A percentile compares a stretch with the other conserved stretches of the same genome.
Conservation (phyloP, 2,113 vertebrate species). For the Smithornis capensis region DNA sequence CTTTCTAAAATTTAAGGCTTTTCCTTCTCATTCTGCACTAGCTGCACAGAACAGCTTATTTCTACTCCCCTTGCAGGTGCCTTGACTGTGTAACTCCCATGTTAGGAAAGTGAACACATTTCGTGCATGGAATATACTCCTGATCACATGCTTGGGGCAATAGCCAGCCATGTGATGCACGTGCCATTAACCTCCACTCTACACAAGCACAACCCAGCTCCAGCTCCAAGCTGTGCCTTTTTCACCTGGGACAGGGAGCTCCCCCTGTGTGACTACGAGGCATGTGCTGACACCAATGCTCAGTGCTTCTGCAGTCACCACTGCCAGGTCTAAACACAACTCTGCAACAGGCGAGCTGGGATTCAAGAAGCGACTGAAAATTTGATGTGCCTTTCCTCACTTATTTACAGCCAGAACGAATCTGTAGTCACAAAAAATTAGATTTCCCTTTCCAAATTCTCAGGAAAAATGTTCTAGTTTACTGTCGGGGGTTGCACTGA, state of each 20-base stretch:
- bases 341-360: not conserved
- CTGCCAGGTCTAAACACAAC: not conserved
- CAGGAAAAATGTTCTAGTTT: not conserved
- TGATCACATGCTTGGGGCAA: not conserved
- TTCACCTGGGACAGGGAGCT: not conserved
- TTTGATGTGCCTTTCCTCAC: not conserved
- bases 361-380: not conserved
- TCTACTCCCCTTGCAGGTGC: not conserved
- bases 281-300: accelerated
- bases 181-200: not conserved
- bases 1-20: not conserved
- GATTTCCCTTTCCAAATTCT: not conserved
- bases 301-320: not conserved
- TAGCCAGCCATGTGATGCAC: not conserved
- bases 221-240: not conserved
- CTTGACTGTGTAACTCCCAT: accelerated
- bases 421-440: not conserved
- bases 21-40: not conserved
- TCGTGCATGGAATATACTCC: not conserved
- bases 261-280: accelerated
- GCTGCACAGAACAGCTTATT: not conserved
- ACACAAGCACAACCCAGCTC: not conserved
- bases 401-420: not conserved
- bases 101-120: not conserved
- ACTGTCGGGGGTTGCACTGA: not conserved